Conservation (phyloP, 1,140 invertebrate genomes). For the Ceratitis capitata region DNA sequence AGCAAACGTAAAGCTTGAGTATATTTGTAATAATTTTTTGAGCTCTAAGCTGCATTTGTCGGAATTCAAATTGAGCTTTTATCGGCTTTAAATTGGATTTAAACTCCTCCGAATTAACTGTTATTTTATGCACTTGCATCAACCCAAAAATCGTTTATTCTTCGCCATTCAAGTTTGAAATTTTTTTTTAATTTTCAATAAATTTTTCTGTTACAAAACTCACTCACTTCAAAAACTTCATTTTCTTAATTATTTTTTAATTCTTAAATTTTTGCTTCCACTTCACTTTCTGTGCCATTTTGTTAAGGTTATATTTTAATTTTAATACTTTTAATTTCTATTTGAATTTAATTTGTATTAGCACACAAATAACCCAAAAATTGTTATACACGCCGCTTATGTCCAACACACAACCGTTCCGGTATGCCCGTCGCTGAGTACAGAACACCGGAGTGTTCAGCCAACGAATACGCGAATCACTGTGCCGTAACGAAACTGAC, state of each 20-base stretch:
- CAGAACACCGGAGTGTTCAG: slow-evolving; percentile 1
- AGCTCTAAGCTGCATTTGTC: too few species aligned
- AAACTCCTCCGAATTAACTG: too few species aligned
- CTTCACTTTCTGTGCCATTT: slow-evolving; percentile 6
- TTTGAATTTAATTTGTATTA: too few species aligned
- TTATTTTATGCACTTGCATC: too few species aligned
- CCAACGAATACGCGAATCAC: background rate
- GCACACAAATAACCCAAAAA: background rate
- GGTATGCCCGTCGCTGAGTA: background rate
- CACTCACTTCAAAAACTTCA: background rate
- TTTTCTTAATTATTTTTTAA: background rate
- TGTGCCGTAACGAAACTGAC: background rate
- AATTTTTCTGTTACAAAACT: too few species aligned
- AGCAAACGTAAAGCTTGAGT: too few species aligned
- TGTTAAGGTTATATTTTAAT: background rate
- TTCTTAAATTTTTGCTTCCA: slow-evolving; percentile 5
- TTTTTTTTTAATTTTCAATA: background rate
- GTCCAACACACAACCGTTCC: background rate
- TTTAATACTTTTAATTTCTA: too few species aligned
- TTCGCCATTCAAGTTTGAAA: too few species aligned
- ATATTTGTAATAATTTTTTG: too few species aligned
- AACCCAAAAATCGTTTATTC: too few species aligned
- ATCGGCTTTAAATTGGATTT: too few species aligned
- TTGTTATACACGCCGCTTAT: background rate
- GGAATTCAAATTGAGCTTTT: too few species aligned